A percentile compares a stretch with the other conserved stretches of the same genome.
Conservation (phyloP, 2,113 vertebrate species). For the Sarotherodon lohbergeri region DNA sequence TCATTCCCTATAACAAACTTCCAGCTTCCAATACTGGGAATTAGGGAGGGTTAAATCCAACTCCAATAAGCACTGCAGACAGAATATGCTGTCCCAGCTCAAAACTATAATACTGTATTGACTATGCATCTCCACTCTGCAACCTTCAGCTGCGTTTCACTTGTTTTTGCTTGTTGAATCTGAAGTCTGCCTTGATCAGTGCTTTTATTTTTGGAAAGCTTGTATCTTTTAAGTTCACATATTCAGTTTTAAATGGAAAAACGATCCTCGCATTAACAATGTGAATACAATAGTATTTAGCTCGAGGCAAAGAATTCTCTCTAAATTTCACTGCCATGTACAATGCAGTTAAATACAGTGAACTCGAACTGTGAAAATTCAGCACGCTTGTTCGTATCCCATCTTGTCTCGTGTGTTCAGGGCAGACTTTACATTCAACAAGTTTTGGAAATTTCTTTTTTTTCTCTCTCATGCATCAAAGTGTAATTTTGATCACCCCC, state of each 20-base stretch:
- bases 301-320: background rate
- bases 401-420: background rate
- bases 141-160: background rate
- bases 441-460: fast-evolving
- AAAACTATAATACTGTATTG: background rate
- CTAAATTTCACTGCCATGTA: background rate
- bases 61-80: background rate
- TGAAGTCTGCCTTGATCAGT: background rate
- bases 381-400: background rate
- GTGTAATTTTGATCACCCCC: background rate
- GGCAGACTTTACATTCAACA: background rate
- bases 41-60: background rate
- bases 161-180: background rate
- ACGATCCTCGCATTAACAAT: background rate
- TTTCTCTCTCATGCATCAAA: background rate
- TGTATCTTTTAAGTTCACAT: background rate
- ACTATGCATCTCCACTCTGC: background rate
- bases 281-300: background rate
- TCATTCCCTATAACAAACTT: background rate
- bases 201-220: background rate
- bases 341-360: background rate
- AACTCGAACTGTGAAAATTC: background rate
- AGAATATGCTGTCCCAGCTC: background rate
- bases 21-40: background rate
- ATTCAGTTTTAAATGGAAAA: background rate